Base-by-base conservation (phyloP, 1,140 invertebrate species). In the Pteromalus puparum region DNA sequence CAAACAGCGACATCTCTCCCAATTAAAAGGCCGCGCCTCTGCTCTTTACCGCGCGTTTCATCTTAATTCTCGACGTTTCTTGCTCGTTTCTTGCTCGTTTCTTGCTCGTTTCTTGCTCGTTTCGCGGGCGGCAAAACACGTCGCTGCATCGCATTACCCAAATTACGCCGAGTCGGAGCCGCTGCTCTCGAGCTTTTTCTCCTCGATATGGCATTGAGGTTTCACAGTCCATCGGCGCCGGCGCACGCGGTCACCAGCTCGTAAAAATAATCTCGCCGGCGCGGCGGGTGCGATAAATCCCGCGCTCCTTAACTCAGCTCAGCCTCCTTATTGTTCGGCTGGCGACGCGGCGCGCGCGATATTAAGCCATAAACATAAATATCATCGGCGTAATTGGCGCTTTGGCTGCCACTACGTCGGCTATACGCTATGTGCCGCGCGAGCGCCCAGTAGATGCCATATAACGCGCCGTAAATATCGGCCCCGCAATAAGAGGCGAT, bases 41-140 rank as follows among this genome's bases (percentile, higher is more conserved):
- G 13, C 10, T 26, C 26, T 26, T 9, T 2, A 2, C 4, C 7
- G 5, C 4, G 10, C 81, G 34, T 82, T 82, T 82, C 81, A 82
- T 82, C 81, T 75, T 82, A 82, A 82, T 82, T 76, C n/a, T 76
- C 26, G 48, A 26, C 38, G 28, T 15, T 42, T 81, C 53, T 53
- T 81, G 72, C 30, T 67, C 73, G 30, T 82, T 75, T n/a, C n/a
- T n/a, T n/a, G n/a, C n/a, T n/a, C n/a, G n/a, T n/a, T n/a, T n/a
- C n/a, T n/a, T n/a, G n/a, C n/a, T n/a, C 38, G 28, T 15, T 42
- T 81, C 53, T 53, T 82, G 73, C 30, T 67, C 74, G 34, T 82
- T 76, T 2, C 30, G 30, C 30, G 38, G 38, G 9, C 5, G 3
- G 34, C 65, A 70, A 70, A 80, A 38, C 24, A 70, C 67, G 24